These are phyloP conservation scores for Nesidiocoris tenuis DNA, from an alignment of 2,888 invertebrate genomes.

Conservation along the genomic window DNA sequence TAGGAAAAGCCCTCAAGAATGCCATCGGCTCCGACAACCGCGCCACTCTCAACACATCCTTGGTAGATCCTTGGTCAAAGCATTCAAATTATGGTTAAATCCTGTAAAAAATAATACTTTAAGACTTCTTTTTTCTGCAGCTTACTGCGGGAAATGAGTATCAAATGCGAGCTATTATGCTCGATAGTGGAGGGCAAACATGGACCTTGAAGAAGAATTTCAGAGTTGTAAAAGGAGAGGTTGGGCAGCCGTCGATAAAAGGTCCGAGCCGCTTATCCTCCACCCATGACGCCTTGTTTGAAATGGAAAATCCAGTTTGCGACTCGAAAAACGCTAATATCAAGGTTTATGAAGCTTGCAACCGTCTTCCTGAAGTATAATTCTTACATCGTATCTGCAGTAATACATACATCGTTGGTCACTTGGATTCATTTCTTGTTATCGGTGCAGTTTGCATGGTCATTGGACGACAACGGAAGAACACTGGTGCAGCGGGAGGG, in stretches of 20 bases:
- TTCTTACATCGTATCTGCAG: no score
- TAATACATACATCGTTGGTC: no score
- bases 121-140: not conserved
- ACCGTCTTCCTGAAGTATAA: no score
- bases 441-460: conserved; percentile 30
- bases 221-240: not conserved
- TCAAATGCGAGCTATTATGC: conserved; percentile 19
- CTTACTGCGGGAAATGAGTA: conserved; percentile 15
- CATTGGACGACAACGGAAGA: not conserved
- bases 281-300: conserved; percentile 28
- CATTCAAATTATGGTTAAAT: no score
- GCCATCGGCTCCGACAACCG: not conserved
- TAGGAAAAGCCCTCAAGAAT: not conserved
- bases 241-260: conserved; percentile 5
- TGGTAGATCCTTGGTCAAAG: conserved; percentile 4
- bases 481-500: conserved; percentile 4
- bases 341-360: not conserved
- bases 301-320: conserved; percentile 9
- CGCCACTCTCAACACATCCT: conserved; percentile 14
- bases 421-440: no score
- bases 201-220: conserved; percentile 14
- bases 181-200: not conserved
- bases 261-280: conserved; percentile 4
- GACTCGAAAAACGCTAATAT: not conserved
- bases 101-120: no score